Evolutionary conservation across 2,888 invertebrate genomes (phyloP).

Genomic region (Buathra laborator): DNA sequence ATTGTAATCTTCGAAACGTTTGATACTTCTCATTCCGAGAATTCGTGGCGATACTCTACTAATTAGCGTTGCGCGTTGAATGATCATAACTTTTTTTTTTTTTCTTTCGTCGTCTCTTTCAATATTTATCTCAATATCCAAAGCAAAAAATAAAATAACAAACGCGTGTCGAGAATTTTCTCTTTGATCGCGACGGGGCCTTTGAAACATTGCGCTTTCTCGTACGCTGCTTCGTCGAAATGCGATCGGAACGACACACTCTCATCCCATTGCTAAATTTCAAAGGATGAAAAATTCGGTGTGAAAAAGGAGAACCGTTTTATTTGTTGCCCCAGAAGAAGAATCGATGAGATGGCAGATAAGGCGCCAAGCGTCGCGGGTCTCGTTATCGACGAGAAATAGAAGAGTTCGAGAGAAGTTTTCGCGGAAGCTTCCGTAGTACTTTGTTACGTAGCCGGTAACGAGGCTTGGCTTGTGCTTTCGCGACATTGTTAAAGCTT

Average conservation of each 20-base stretch:
- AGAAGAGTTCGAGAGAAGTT: slow-evolving; percentile 13
- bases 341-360: slow-evolving; percentile 44
- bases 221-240: neutral
- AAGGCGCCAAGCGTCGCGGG: slow-evolving; percentile 39
- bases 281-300: slow-evolving; percentile 45
- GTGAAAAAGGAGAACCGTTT: slow-evolving; percentile 11
- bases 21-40: too few species aligned
- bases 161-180: neutral
- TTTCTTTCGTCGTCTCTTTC: too few species aligned
- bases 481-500: slow-evolving; percentile 60
- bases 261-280: neutral
- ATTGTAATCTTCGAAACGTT: too few species aligned
- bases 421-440: slow-evolving; percentile 18
- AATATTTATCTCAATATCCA: neutral
- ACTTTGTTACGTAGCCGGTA: slow-evolving; percentile 40
- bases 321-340: slow-evolving; percentile 10
- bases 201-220: slow-evolving; percentile 2
- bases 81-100: neutral
- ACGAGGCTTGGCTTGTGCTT: slow-evolving; percentile 57
- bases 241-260: slow-evolving; percentile 10
- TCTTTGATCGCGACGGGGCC: neutral
- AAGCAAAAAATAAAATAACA: neutral
- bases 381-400: slow-evolving; percentile 59
- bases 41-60: too few species aligned
- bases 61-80: neutral